Percentiles rank a stretch among this genome's conserved stretches.
Conservation (phyloP, 2,113 vertebrate species). For the Mixornis gularis region DNA sequence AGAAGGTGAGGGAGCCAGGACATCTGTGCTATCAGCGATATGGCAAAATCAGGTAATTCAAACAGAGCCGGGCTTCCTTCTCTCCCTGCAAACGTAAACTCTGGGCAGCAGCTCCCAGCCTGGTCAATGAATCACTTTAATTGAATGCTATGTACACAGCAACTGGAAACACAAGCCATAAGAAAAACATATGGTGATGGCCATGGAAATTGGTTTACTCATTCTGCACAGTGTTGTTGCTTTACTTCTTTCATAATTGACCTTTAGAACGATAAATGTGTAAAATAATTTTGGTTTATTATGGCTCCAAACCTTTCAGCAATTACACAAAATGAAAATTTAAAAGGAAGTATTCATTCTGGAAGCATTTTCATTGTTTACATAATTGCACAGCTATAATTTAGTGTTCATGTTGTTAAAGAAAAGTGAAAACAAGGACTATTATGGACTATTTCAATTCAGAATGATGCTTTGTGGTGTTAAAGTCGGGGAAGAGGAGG, state of each 20-base stretch:
- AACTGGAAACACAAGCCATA: constrained; percentile 80
- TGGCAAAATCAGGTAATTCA: constrained; percentile 85
- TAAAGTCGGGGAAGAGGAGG: constrained; percentile 53
- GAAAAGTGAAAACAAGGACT: constrained; percentile 72
- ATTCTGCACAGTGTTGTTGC: constrained; percentile 68
- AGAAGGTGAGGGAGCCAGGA: constrained; percentile 73
- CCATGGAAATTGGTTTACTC: constrained; percentile 82
- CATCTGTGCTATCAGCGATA: constrained; percentile 82
- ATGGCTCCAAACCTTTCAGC: constrained; percentile 88
- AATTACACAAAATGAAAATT: constrained; percentile 95
- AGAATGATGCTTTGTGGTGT: constrained; percentile 68
- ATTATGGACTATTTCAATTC: constrained; percentile 73
- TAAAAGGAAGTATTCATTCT: constrained; percentile 87
- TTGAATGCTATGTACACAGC: constrained; percentile 89
- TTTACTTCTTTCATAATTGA: constrained; percentile 92
- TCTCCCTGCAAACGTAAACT: constrained; percentile 75
- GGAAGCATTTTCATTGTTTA: constrained; percentile 92
- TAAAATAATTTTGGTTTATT: constrained; percentile 94
- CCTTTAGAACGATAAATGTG: constrained; percentile 89
- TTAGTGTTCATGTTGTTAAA: constrained; percentile 79
- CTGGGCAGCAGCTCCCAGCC: constrained; percentile 64
- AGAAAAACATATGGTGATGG: constrained; percentile 84
- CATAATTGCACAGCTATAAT: constrained; percentile 89
- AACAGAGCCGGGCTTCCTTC: constrained; percentile 78
- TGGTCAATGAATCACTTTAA: constrained; percentile 90